Evolutionary conservation across 2,113 vertebrate species (phyloP), one percentile per base, ranked within the genome.

Genomic region (Edolisoma coerulescens): DNA sequence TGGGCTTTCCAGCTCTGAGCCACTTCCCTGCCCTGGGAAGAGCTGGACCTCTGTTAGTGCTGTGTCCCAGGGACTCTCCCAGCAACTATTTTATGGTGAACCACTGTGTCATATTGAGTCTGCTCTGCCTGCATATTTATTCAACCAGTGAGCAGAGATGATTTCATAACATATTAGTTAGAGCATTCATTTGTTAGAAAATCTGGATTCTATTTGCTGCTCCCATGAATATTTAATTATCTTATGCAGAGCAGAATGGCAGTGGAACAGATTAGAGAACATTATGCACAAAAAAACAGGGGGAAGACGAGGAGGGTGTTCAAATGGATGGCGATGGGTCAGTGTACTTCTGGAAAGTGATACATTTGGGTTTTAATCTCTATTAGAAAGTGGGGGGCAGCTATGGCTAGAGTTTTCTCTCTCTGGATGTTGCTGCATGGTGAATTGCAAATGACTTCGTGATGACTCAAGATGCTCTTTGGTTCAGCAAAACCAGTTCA

Each of bases 131-230:
- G 26, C 56, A 5, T 37, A 56, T 53, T 93, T 82, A 39, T 52
- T 77, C 41, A 77, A 21, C 14, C n/a, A 57, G 28, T 27, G 27
- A 56, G 47, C n/a, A 56, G 79, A 61, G 13, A 74, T 52, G 35
- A 61, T 7, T 65, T 74, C 16, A 23, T 24, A 70, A 33, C 13
- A 5, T 47, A 24, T 84, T 39, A n/a, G 21, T 64, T 73, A 93
- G 35, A 32, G 6, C 30, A 74, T 52, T 78, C 6, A 24, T 75
- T 76, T 80, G 26, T 80, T 68, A 80, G 59, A 90, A 85, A 70
- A 85, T 78, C 65, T 63, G 61, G n/a, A 75, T 90, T 92, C 19
- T 37, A 5, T 85, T 93, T 78, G 37, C 45, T 70, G 14, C 56
- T 85, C 0, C 50, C 10, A 33, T 37, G 13, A 64, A 49, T 87